Conservation (phyloP, 2,113 vertebrate species). For the pig (Sus scrofa) region DNA sequence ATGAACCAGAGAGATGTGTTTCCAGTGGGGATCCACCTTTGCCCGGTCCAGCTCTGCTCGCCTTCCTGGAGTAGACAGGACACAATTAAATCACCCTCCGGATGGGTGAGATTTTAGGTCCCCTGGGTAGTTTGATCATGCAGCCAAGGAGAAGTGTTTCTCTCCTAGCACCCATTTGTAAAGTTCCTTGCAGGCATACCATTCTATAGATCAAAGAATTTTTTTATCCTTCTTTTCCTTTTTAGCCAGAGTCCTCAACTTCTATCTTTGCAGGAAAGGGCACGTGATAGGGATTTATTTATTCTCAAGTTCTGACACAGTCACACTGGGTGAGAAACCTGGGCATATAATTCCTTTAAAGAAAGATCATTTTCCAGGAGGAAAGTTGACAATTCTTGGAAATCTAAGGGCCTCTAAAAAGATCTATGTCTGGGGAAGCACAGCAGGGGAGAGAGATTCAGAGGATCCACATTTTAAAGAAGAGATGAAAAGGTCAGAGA, state of each 20-base stretch:
- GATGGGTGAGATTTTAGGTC: neutral
- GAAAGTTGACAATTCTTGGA: slow-evolving; percentile 47
- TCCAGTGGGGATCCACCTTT: neutral
- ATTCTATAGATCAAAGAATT: neutral
- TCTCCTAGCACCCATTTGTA: neutral
- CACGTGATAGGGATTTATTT: neutral
- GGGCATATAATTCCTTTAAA: neutral
- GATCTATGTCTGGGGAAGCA: neutral
- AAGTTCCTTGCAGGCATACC: neutral
- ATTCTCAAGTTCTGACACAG: neutral
- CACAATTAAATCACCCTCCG: neutral
- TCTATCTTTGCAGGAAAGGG: neutral
- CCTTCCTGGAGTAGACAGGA: neutral
- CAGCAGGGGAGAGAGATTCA: slow-evolving; percentile 4
- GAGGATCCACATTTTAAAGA: slow-evolving; percentile 1
- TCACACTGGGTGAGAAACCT: neutral
- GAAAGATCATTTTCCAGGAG: slow-evolving; percentile 33
- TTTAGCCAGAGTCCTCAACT: neutral
- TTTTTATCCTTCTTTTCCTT: neutral
- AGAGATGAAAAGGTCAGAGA: slow-evolving; percentile 5
- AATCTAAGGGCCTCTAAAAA: slow-evolving; percentile 56
- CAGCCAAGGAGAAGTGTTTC: neutral
- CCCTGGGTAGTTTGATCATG: neutral
- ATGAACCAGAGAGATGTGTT: neutral
- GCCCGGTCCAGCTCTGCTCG: neutral